phyloP scores from a whole-genome alignment of 2,797 vertebrate species.

The Sebastes cheni region DNA sequence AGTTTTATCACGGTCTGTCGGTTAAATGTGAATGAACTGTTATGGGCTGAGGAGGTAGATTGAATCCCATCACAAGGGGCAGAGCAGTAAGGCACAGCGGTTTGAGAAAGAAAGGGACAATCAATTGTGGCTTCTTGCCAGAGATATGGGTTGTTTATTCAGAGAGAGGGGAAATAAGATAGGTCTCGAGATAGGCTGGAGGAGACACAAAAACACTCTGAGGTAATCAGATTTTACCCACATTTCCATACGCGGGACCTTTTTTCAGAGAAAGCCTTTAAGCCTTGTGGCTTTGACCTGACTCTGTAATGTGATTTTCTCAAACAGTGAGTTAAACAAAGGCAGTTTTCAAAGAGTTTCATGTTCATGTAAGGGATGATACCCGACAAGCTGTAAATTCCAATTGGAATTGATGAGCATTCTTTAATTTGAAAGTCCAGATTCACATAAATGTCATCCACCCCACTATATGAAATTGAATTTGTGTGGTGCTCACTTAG shows the following conservation, averaged over 20 bases:
- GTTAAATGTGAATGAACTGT: conserved; percentile 63
- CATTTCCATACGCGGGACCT: conserved; percentile 21
- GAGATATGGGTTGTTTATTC: conserved; percentile 66
- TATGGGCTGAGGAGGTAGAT: conserved; percentile 36
- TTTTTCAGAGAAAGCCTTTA: conserved; percentile 12
- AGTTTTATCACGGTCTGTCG: conserved; percentile 38
- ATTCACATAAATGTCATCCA: not conserved
- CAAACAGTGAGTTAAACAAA: conserved; percentile 2
- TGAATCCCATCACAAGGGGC: conserved; percentile 48
- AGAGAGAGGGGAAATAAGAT: conserved; percentile 56
- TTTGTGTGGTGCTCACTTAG: not conserved
- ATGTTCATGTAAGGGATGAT: not conserved
- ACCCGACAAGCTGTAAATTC: not conserved
- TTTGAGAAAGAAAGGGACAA: conserved; percentile 70
- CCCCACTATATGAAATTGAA: not conserved
- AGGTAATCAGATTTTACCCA: conserved; percentile 53
- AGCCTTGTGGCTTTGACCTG: conserved; percentile 9
- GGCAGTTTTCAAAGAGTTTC: not conserved
- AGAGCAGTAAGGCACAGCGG: conserved; percentile 30
- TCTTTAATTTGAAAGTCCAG: not conserved
- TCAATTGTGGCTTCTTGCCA: conserved; percentile 72
- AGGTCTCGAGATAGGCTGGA: conserved; percentile 46
- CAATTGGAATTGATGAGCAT: not conserved
- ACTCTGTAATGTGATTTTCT: conserved; percentile 9
- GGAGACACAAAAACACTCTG: conserved; percentile 43